Evolutionary conservation across 1,140 invertebrate genomes (phyloP), one percentile per base, ranked within the genome.

Genomic region (Tetraneura akinire): DNA sequence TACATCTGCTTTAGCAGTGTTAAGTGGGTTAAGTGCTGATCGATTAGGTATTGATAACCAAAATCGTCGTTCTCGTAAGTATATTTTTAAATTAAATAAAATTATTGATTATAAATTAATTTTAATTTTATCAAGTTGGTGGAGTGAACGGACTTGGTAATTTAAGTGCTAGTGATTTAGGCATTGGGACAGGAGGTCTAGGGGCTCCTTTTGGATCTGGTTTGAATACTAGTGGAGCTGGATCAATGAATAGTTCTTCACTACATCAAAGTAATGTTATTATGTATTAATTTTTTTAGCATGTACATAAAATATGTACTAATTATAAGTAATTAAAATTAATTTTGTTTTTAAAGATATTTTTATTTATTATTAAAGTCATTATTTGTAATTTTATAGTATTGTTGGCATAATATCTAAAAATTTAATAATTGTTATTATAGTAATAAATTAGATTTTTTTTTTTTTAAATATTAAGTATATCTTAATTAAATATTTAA

Each of bases 141-240:
- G 82, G 60, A 21, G 81, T 81, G 62, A 82, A 81, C 14, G 80
- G 62, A 45, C 82, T 80, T 23, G 83, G 82, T n/a, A 80, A 68
- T 62, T 73, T 85, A 32, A 82, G 81, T 42, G 82, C 74, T 55
- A 81, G 81, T 55, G 85, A 84, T 83, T 81, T 84, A 18, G 82
- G 82, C 60, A 82, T 83, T 64, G 81, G 81, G 45, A 47, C 62
- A 29, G 81, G 80, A 55, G 47, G 60, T 26, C 66, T 82, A 55
- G 78, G 70, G 9, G 47, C 55, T 45, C 37, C 80, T 37, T 81
- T 66, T 81, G 73, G 80, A 66, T 68, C 80, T 55, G 32, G 37
- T 49, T 49, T 81, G 45, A 81, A 81, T 32, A 29, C 62, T 18
- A 68, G 49, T 66, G 57, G 32, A 64, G 10, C 71, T 66, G 71